Evolutionary conservation across 1,140 invertebrate species (phyloP).

Genomic region (Harpegnathos saltator): DNA sequence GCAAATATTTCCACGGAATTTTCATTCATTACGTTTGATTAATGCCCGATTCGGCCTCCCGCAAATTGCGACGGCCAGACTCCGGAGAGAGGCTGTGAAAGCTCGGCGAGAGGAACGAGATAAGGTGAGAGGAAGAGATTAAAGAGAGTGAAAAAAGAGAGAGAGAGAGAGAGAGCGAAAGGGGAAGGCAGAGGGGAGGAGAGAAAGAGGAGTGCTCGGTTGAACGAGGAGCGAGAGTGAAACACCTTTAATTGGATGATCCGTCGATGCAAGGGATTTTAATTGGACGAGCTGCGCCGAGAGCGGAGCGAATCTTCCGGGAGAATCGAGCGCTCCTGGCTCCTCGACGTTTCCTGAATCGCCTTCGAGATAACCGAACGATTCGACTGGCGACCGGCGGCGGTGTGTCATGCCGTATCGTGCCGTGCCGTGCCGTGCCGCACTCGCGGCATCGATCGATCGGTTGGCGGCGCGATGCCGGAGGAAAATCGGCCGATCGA

Average conservation of each 20-base stretch:
- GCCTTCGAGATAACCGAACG: constrained; percentile 4
- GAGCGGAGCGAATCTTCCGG: constrained; percentile 36
- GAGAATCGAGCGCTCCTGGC: constrained; percentile 17
- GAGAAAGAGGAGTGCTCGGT: not conserved
- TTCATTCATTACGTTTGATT: constrained; percentile 24
- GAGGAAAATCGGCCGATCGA: not conserved
- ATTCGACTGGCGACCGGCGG: constrained; percentile 27
- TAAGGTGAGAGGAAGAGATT: not conserved
- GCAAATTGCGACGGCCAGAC: constrained; percentile 11
- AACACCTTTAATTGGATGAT: constrained; percentile 36
- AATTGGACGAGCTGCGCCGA: constrained; percentile 11
- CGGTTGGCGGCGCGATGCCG: not conserved
- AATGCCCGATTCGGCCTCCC: constrained; percentile 7
- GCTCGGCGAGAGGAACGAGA: not conserved
- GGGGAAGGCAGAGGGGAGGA: no score
- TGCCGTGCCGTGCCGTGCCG: no score
- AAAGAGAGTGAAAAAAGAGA: not conserved
- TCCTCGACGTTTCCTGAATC: constrained; percentile 33
- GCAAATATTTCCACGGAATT: constrained; percentile 21
- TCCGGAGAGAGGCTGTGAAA: constrained; percentile 6
- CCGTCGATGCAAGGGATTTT: constrained; percentile 48
- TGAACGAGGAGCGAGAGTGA: constrained; percentile 41
- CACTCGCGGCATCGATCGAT: constrained; percentile 77
- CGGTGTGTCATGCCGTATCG: no score
- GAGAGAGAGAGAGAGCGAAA: not conserved